Evolutionary conservation across 2,888 invertebrate species (phyloP).

Genomic region (Pachymerium ferrugineum): DNA sequence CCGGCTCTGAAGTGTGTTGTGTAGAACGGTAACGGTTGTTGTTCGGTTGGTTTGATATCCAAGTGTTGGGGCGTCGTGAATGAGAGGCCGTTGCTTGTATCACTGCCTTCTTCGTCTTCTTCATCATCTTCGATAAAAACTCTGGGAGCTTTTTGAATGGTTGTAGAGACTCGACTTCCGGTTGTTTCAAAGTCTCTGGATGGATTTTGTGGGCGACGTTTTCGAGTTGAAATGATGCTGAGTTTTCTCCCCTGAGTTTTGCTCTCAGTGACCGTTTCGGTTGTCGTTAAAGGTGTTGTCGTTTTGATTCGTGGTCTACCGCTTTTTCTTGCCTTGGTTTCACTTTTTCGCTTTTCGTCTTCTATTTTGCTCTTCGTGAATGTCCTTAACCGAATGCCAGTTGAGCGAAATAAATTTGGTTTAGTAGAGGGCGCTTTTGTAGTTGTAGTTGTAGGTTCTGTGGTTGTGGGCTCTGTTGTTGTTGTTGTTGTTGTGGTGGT

Average conservation of each 20-base stretch:
- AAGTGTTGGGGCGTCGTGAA: not conserved
- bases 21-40: not conserved
- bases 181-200: constrained; percentile 30
- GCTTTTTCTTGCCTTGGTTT: not conserved
- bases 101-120: not conserved
- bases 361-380: not conserved
- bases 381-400: constrained; percentile 23
- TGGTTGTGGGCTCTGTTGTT: not conserved
- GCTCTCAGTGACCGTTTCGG: not conserved
- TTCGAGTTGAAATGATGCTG: no score
- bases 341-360: not conserved
- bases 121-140: not conserved
- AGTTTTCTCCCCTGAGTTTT: not conserved
- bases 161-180: constrained; percentile 34
- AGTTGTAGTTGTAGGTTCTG: not conserved
- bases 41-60: not conserved
- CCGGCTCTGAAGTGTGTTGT: not conserved
- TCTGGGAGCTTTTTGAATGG: constrained; percentile 33
- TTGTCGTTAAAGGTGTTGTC: not conserved
- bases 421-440: not conserved
- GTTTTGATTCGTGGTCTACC: no score
- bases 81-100: not conserved
- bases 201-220: not conserved
- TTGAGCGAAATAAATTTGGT: not conserved
- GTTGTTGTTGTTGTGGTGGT: constrained; percentile 30